Conservation (phyloP, 1,140 invertebrate genomes). For the Drosophila navojoa region DNA sequence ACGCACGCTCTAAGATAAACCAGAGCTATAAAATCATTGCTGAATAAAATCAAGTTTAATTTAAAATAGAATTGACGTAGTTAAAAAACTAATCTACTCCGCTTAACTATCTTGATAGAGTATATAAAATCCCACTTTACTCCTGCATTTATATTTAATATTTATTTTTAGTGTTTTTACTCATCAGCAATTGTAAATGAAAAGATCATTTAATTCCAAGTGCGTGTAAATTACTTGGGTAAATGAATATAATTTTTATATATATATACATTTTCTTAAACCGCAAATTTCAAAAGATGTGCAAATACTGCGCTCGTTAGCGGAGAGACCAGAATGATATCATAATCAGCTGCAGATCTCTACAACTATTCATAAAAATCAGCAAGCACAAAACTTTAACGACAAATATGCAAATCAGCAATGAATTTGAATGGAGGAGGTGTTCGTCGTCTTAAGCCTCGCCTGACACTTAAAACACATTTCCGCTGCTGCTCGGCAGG, state of each 20-base stretch:
- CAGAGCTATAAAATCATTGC: no score
- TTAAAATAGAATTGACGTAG: no score
- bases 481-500: conserved; percentile 25
- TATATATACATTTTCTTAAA: conserved; percentile 2
- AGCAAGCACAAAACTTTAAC: conserved; percentile 7
- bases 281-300: conserved; percentile 36
- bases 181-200: not conserved
- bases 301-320: conserved; percentile 34
- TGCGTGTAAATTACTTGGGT: conserved; percentile 45
- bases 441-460: not conserved
- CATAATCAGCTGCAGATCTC: conserved; percentile 34
- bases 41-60: no score
- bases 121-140: not conserved
- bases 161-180: conserved; percentile 16
- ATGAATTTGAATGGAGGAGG: conserved; percentile 14
- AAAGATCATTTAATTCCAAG: conserved; percentile 38
- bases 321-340: conserved; percentile 42
- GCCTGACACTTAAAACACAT: conserved; percentile 18
- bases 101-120: not conserved
- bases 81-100: not conserved
- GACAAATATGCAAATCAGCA: conserved; percentile 42
- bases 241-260: conserved; percentile 27
- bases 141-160: conserved; percentile 8
- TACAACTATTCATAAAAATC: conserved; percentile 19
- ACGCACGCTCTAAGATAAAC: no score